Percentiles rank a stretch among this genome's conserved stretches.
phyloP scores from a whole-genome alignment of 1,140 invertebrate genomes.

The Dolichoris vasculosae region DNA sequence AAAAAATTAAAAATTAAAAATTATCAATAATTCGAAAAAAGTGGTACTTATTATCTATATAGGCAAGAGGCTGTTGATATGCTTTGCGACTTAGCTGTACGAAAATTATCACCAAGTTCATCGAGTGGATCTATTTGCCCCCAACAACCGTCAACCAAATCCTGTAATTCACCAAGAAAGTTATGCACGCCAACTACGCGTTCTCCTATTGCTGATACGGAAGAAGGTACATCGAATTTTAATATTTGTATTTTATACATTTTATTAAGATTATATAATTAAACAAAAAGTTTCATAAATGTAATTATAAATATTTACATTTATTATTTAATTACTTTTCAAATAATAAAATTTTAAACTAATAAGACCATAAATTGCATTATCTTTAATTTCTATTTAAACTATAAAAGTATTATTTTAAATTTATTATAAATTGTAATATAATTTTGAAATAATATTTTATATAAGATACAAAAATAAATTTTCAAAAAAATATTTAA shows the following conservation, averaged over 20 bases:
- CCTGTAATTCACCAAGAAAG: conserved; percentile 77
- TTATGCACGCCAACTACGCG: conserved; percentile 70
- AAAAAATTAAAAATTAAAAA: too few relatives aligned
- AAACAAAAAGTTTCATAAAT: background rate
- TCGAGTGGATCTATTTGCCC: conserved; percentile 75
- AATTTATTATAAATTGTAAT: background rate
- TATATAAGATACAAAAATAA: too few relatives aligned
- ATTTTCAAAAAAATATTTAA: too few relatives aligned
- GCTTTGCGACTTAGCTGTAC: conserved; percentile 85
- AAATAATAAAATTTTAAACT: conserved; percentile 7
- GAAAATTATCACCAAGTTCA: conserved; percentile 80
- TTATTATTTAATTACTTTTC: background rate
- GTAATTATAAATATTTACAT: background rate
- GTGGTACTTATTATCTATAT: conserved; percentile 50
- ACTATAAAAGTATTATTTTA: too few relatives aligned
- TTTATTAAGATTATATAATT: background rate
- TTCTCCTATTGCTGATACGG: conserved; percentile 66
- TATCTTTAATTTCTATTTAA: too few relatives aligned
- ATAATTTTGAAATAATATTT: background rate
- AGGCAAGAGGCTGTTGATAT: conserved; percentile 89
- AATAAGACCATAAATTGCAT: background rate
- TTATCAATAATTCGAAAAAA: background rate
- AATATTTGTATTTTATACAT: background rate
- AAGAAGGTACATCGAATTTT: conserved; percentile 60
- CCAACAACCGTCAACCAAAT: conserved; percentile 74